Base-by-base conservation (phyloP, 2,113 vertebrate genomes). In the Oryzias melastigma region DNA sequence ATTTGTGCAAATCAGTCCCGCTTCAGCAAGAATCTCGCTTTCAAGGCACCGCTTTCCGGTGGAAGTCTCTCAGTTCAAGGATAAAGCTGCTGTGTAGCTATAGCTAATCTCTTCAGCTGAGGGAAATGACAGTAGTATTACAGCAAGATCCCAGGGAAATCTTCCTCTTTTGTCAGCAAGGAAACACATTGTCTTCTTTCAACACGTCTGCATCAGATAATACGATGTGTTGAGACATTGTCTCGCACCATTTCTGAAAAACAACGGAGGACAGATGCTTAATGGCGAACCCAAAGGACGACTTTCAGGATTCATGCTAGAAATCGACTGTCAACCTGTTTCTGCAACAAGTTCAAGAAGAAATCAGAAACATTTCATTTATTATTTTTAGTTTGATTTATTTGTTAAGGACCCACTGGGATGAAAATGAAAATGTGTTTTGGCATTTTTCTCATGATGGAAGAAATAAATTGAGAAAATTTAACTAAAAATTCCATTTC, bases 61-160 rank as follows among this genome's bases (percentile, higher is more conserved):
- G 40, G 75, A 64, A 69, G 59, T 62, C n/a, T 2, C 22, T 53
- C 46, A 51, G 68, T 82, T 85, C 65, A 80, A 80, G 83, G 81
- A 54, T 74, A 66, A 59, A 73, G 51, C 47, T n/a, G 62, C 68
- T 80, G 35, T 35, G 35, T 72, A 75, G 58, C 73, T 67, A 75
- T 43, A 24, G 69, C 66, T 68, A 85, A 84, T 78, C 79, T 70
- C 51, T 71, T 27, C 59, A 49, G 53, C 59, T 73, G 48, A 73
- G 16, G 22, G 56, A 54, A 66, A 29, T 41, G 72, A 71, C 52
- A 48, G 50, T 61, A 14, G 45, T 12, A 56, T 47, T 44, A 49
- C 65, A 59, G 35, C 51, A 46, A 25, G 6, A 45, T 49, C 35
- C 45, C 50, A 67, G 69, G 71, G 15, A 57, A 58, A 68, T 60